phyloP scores from a whole-genome alignment of 1,140 invertebrate genomes.

The Hermatobates lingyangjiaoensis region DNA sequence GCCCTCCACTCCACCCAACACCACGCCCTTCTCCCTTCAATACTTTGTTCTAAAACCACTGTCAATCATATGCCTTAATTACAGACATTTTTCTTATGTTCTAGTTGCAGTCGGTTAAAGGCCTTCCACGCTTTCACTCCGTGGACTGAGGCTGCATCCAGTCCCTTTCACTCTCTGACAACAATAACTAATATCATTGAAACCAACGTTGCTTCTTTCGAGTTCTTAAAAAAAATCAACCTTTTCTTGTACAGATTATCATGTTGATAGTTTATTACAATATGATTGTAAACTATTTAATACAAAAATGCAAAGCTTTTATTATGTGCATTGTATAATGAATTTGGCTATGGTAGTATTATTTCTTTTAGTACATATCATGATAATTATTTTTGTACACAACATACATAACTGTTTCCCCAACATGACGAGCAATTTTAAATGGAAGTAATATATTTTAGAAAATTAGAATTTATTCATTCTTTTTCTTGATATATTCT shows the following conservation, averaged over 20 bases:
- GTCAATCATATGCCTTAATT: background rate
- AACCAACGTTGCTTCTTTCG: background rate
- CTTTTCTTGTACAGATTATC: too few relatives aligned
- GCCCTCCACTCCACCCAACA: background rate
- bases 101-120: background rate
- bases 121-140: background rate
- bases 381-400: background rate
- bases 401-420: too few relatives aligned
- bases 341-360: too few relatives aligned
- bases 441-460: too few relatives aligned
- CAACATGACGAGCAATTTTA: too few relatives aligned
- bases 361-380: background rate
- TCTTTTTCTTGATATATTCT: too few relatives aligned
- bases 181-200: background rate
- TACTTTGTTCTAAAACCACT: background rate
- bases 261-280: background rate
- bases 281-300: background rate
- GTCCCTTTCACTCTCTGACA: background rate
- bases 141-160: background rate
- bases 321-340: background rate
- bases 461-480: too few relatives aligned
- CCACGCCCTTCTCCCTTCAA: background rate
- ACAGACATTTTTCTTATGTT: background rate
- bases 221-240: too few relatives aligned
- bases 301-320: background rate